Base-by-base conservation (phyloP, 1,140 invertebrate species). In the Anoplophora glabripennis region DNA sequence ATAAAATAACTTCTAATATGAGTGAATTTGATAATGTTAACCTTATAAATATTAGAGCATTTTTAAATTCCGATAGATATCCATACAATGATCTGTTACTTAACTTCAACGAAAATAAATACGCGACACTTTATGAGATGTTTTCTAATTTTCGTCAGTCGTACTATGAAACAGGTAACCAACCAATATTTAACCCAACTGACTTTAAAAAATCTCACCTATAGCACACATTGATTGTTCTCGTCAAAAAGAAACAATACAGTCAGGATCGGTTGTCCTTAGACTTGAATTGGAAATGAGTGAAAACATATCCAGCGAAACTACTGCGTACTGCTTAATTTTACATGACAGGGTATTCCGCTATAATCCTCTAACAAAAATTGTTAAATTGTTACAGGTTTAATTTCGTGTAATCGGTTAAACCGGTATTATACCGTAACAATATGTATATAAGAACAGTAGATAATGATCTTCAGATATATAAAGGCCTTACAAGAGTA, bases 71-170 rank as follows among this genome's bases (percentile, higher is more conserved):
- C 11, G 63, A 70, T 41, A 46, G 18, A 18, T 72, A 63, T 63
- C 69, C 70, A 7, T 70, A 73, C 58, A 59, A 74, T 33, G 61
- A 72, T 59, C 47, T 71, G 18, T 57, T 69, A 57, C 21, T 66
- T 8, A 49, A 65, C 38, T 70, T 61, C 59, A 37, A 37, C 7
- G n/a, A n/a, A n/a, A 48, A 69, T 41, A 60, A 52, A 7, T 67
- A 37, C 48, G 61, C 53, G 21, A n/a, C 57, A 10, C 51, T 69
- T 8, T 72, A 73, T 59, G 53, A 73, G 33, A 64, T 71, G 56
- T 72, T 64, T 65, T n/a, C 47, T 1, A 37, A 63, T 18, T 75
- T 72, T 5, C 21, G 5, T 3, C 21, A 28, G 37, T 53, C 62
- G 8, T 69, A 63, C 9, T 73, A 70, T 55, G 68, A 64, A 11